Evolutionary conservation across 1,140 invertebrate species (phyloP).

Genomic region (Atta colombica): DNA sequence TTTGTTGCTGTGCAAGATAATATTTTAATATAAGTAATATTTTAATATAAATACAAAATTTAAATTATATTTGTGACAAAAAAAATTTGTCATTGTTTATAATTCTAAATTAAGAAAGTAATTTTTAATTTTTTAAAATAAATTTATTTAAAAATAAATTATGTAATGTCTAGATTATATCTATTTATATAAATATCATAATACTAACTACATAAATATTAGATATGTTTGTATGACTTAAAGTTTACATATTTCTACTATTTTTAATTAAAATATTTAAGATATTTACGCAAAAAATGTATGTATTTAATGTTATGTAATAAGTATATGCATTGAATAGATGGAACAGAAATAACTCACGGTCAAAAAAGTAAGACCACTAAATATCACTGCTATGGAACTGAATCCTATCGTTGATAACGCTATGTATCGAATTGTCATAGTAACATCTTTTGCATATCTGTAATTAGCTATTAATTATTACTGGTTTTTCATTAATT

Average conservation of each 20-base stretch:
- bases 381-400: constrained; percentile 64
- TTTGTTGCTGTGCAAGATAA: constrained; percentile 24
- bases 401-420: constrained; percentile 60
- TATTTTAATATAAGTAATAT: neutral
- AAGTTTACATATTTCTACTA: neutral
- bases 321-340: constrained; percentile 62
- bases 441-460: constrained; percentile 33
- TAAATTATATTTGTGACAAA: neutral
- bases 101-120: neutral
- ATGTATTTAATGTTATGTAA: constrained; percentile 63
- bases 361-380: constrained; percentile 59
- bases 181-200: neutral
- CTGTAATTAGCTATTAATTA: constrained; percentile 11
- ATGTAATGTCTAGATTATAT: neutral
- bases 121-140: neutral
- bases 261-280: too few relatives aligned
- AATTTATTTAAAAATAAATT: neutral
- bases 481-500: neutral
- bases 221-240: too few relatives aligned
- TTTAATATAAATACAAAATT: neutral
- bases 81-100: neutral
- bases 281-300: neutral
- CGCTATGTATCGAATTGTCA: constrained; percentile 16
- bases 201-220: neutral
- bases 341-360: constrained; percentile 47